A percentile compares a stretch with the other conserved stretches of the same genome.
These are phyloP conservation scores for Sebastes dallii DNA, from an alignment of 2,797 vertebrate species.

Conservation along the genomic window DNA sequence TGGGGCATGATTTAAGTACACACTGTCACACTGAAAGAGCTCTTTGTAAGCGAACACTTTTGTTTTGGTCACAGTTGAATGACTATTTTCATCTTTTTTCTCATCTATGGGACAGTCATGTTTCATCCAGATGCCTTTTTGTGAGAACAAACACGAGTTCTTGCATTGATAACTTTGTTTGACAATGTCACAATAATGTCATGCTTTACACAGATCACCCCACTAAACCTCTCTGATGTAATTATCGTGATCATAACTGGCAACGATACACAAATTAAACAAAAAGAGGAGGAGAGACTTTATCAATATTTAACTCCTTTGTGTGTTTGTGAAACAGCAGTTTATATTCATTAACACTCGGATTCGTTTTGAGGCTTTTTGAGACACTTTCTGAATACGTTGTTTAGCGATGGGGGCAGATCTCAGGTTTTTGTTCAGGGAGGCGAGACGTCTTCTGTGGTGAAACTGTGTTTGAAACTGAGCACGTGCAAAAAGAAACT, in stretches of 20 bases:
- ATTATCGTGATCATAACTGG: constrained; percentile 37
- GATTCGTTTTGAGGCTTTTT: constrained; percentile 38
- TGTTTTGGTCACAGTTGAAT: constrained; percentile 80
- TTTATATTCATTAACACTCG: constrained; percentile 48
- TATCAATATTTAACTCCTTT: constrained; percentile 43
- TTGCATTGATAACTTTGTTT: constrained; percentile 49
- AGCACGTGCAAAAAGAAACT: constrained; percentile 77
- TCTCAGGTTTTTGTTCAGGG: constrained; percentile 52
- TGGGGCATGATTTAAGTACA: constrained; percentile 69
- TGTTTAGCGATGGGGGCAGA: constrained; percentile 24
- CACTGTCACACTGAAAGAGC: constrained; percentile 56
- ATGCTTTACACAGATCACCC: constrained; percentile 60
- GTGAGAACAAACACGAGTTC: constrained; percentile 50
- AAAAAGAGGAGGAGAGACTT: constrained; percentile 31
- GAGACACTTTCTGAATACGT: constrained; percentile 43
- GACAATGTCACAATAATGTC: constrained; percentile 58
- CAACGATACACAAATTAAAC: constrained; percentile 42
- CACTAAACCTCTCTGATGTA: constrained; percentile 36
- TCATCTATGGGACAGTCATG: constrained; percentile 42
- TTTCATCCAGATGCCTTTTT: constrained; percentile 46
- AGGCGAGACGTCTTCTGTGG: constrained; percentile 33
- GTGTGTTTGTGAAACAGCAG: constrained; percentile 62
- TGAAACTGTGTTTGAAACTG: constrained; percentile 55
- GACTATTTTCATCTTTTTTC: constrained; percentile 55
- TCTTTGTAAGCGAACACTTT: constrained; percentile 57